These are phyloP conservation scores for Troilus luridus DNA, from an alignment of 2,888 invertebrate genomes.

Conservation along the genomic window DNA sequence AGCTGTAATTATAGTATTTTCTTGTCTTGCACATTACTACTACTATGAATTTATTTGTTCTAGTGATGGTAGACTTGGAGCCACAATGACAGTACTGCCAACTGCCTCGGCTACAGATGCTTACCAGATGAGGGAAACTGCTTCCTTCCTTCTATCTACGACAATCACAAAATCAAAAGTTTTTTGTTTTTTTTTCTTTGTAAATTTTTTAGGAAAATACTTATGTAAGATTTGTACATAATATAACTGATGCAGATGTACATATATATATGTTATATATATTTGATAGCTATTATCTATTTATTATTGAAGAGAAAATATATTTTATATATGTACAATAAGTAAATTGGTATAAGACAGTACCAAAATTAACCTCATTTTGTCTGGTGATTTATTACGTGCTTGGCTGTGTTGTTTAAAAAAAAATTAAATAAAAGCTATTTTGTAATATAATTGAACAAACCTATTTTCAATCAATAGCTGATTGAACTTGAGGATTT, in stretches of 20 bases:
- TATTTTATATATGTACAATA: conserved; percentile 42
- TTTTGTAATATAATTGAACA: conserved; percentile 21
- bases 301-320: conserved; percentile 39
- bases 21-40: too few relatives aligned
- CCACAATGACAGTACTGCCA: conserved; percentile 39
- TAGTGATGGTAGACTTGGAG: conserved; percentile 47
- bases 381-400: background rate
- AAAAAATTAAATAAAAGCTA: conserved; percentile 2
- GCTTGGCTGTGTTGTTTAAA: conserved; percentile 41
- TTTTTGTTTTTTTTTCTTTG: background rate
- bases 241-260: conserved; percentile 45
- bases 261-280: conserved; percentile 49
- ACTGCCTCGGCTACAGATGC: background rate
- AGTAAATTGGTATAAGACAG: conserved; percentile 4
- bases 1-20: too few relatives aligned
- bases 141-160: conserved; percentile 9
- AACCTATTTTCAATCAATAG: conserved; percentile 29
- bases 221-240: conserved; percentile 49
- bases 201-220: conserved; percentile 45
- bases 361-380: conserved; percentile 22
- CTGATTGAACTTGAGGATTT: background rate
- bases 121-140: background rate
- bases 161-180: conserved; percentile 18
- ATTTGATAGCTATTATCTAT: conserved; percentile 47
- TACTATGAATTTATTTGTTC: background rate